phyloP scores from a whole-genome alignment of 2,113 vertebrate species.

The Saimiri boliviensis region DNA sequence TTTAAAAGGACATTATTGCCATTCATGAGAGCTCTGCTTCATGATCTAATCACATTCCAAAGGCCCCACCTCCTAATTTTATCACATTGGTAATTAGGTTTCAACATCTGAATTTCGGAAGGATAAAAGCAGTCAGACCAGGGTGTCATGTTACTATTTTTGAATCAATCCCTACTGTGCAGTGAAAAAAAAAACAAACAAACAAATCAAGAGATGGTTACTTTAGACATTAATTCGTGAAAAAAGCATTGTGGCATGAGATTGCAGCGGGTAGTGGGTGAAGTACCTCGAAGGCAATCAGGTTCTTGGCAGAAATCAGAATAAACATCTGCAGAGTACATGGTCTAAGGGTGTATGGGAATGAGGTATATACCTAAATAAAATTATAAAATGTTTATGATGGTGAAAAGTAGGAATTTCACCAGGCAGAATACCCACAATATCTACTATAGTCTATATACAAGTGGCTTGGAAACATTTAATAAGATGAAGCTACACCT shows the following conservation, averaged over 20 bases:
- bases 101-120: background rate
- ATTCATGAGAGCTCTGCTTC: background rate
- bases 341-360: background rate
- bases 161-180: background rate
- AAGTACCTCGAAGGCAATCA: background rate
- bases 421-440: background rate
- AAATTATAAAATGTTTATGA: background rate
- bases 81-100: background rate
- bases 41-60: background rate
- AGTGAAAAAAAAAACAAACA: background rate
- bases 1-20: background rate
- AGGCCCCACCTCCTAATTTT: background rate
- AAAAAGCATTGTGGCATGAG: background rate
- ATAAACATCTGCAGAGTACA: background rate
- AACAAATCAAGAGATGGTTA: background rate
- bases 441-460: background rate
- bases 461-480: background rate
- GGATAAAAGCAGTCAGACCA: background rate
- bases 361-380: accelerated
- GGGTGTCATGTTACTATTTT: background rate
- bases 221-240: background rate
- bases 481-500: accelerated
- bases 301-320: background rate
- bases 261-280: accelerated
- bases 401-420: background rate